These are phyloP conservation scores for Drosophila lacteicornis DNA, from an alignment of 1,140 invertebrate genomes.

Conservation along the genomic window DNA sequence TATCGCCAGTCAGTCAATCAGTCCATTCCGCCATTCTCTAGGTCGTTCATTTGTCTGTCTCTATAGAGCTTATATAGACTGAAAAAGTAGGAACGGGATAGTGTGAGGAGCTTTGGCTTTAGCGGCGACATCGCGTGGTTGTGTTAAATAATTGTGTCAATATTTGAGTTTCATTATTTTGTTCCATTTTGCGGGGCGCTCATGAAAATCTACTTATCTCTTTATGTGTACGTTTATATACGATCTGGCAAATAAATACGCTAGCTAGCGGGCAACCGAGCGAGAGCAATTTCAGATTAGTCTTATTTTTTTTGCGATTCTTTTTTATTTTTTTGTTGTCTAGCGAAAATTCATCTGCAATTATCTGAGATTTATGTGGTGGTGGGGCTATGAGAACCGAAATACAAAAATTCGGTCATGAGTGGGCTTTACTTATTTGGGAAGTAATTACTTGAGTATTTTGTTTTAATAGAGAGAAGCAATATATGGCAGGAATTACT, in stretches of 20 bases:
- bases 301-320: conserved; percentile 7
- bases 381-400: conserved; percentile 1
- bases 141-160: conserved; percentile 81
- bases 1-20: conserved; percentile 18
- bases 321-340: neutral
- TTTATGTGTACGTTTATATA: conserved; percentile 28
- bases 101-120: conserved; percentile 19
- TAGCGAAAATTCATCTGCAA: conserved; percentile 14
- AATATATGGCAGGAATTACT: neutral
- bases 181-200: conserved; percentile 60
- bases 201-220: conserved; percentile 56
- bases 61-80: conserved; percentile 3
- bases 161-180: conserved; percentile 75
- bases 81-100: conserved; percentile 19
- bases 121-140: conserved; percentile 74
- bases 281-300: conserved; percentile 36
- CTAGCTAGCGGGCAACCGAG: conserved; percentile 5
- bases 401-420: conserved; percentile 6
- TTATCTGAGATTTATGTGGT: conserved; percentile 26
- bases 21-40: conserved; percentile 43
- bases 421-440: conserved; percentile 9
- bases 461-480: neutral
- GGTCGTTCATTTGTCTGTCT: conserved; percentile 42
- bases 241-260: conserved; percentile 29
- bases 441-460: conserved; percentile 2